These are phyloP conservation scores for Cosmopolites sordidus DNA, from an alignment of 2,888 invertebrate genomes.

Conservation along the genomic window DNA sequence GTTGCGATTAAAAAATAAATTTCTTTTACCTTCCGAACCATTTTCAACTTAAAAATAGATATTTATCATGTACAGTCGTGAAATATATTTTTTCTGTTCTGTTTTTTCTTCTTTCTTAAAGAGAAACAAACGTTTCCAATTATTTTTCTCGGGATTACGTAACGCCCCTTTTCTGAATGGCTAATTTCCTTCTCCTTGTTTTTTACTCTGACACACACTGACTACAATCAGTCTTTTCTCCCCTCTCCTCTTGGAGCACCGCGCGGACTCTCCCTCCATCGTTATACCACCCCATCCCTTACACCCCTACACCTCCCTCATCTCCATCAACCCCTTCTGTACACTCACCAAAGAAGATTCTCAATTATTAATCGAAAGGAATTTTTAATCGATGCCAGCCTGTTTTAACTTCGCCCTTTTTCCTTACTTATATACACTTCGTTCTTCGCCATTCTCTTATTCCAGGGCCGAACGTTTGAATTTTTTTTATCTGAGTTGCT, in stretches of 20 bases:
- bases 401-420: constrained; percentile 40
- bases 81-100: no score
- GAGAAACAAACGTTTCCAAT: constrained; percentile 1
- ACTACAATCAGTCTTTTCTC: constrained; percentile 44
- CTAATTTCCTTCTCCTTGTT: constrained; percentile 19
- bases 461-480: background rate
- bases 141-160: constrained; percentile 2
- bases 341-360: constrained; percentile 46
- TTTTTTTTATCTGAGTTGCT: background rate
- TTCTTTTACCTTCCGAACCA: no score
- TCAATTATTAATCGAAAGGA: constrained; percentile 49
- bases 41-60: no score
- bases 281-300: constrained; percentile 31
- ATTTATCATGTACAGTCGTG: no score
- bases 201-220: constrained; percentile 43
- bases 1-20: no score
- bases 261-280: constrained; percentile 10
- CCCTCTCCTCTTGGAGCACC: constrained; percentile 20
- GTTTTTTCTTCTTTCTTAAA: background rate
- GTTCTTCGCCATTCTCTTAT: constrained; percentile 20
- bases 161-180: constrained; percentile 3
- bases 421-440: constrained; percentile 29
- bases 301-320: constrained; percentile 42
- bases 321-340: constrained; percentile 44
- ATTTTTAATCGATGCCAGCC: constrained; percentile 47